Evolutionary conservation across 2,113 vertebrate species (phyloP), one percentile per base, ranked within the genome.

Genomic region (Corydoras maculifer): DNA sequence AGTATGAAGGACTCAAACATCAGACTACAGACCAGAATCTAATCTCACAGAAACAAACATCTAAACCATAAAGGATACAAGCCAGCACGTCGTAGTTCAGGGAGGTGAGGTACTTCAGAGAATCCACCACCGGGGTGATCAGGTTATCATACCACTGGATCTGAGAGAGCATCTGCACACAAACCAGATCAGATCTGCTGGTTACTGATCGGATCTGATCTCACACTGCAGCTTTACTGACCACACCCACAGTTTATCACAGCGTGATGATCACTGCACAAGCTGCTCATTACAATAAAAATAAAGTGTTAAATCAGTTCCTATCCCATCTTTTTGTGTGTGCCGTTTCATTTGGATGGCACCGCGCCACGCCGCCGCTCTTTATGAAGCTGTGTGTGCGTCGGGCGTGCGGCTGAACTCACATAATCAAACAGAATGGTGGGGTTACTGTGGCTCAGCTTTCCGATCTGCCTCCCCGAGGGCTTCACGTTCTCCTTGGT

Each of bases 401-500:
- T 75, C 76, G 65, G 55, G 35, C 63, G 50, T 62, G 57, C 75
- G 72, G 70, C 73, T 79, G 69, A 63, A 92, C 96, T 77, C 92
- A 98, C 95, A 85, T 98, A 99, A 88, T 99, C 97, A 91, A 98
- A 99, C 79, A 99, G 91, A 90, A 99, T 99, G 50, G 97, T 98
- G 86, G 97, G 97, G 86, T 99, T 99, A 88, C 95, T 98, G 88
- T 99, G 95, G 90, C 95, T 99, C 83, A 99, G 88, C 67, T 99
- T 99, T 81, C 97, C 97, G 83, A 99, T 98, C 84, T 99, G 97
- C 85, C 95, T 92, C 89, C 96, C 96, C 80, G 97, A 99, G 69
- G 97, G 95, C 87, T 98, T 99, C 84, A 99, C 94, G 80, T 98
- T 98, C 90, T 99, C 97, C 91, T 98, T 99, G 75, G 97, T 98